These are phyloP conservation scores for Melanotaenia maccullochi DNA, from an alignment of 2,797 vertebrate species.

Conservation along the genomic window DNA sequence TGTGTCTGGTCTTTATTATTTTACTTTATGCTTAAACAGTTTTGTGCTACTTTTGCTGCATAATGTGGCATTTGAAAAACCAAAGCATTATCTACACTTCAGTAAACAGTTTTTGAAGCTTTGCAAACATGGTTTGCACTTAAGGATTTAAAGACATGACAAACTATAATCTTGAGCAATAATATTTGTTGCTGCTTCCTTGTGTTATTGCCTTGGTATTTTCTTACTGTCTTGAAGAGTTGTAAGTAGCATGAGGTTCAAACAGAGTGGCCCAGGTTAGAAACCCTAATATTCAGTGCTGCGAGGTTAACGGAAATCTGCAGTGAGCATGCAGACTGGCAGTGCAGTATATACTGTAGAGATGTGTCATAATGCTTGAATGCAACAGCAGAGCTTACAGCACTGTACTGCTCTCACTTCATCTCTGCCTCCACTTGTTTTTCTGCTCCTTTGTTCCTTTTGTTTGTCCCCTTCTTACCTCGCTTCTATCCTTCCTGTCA, in stretches of 20 bases:
- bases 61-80: conserved; percentile 44
- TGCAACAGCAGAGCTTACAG: conserved; percentile 41
- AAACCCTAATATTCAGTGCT: conserved; percentile 47
- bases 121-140: conserved; percentile 27
- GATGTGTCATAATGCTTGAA: conserved; percentile 61
- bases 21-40: conserved; percentile 12
- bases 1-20: conserved; percentile 19
- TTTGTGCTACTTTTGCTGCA: conserved; percentile 9
- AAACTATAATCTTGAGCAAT: conserved; percentile 13
- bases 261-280: conserved; percentile 39
- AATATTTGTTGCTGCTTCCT: conserved; percentile 24
- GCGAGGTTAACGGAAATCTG: conserved; percentile 73
- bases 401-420: conserved; percentile 30
- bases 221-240: conserved; percentile 35
- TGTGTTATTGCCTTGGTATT: conserved; percentile 15
- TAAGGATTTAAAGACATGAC: conserved; percentile 7
- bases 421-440: conserved; percentile 35
- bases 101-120: conserved; percentile 35
- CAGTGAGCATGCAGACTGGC: conserved; percentile 48
- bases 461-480: not conserved
- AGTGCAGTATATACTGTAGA: conserved; percentile 35
- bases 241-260: conserved; percentile 41
- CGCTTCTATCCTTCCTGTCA: conserved; percentile 7
- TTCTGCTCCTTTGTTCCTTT: conserved; percentile 18
- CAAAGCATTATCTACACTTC: conserved; percentile 45